Base-by-base conservation (phyloP, 2,888 invertebrate species). In the Aphidius colemani region DNA sequence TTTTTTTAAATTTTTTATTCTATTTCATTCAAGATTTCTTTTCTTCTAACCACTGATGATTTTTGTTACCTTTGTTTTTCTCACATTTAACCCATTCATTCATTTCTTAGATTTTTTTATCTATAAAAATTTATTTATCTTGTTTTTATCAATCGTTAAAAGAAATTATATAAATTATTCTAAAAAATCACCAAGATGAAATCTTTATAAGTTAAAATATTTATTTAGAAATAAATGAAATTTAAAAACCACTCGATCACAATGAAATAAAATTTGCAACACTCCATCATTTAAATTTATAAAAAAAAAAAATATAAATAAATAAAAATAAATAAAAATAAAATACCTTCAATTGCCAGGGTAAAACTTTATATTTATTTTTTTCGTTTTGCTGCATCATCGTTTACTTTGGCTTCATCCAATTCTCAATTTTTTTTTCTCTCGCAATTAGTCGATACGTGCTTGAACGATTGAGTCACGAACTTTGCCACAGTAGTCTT, bases 381-480 rank as follows among this genome's bases (percentile, higher is more conserved):
- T 11, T 50, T 50, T 18, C 13, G 13, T 18, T 13, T 50, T 50
- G 18, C 18, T 18, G 11, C 18, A 50, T 50, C 18, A 18, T 50
- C 50, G 13, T 18, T 50, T 50, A 30, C 5, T 30, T 30, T 30
- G 30, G 30, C 51, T 43, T 53, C 53, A 18, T 18, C 13, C 13
- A 11, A 40, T 53, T 43, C 11, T 45, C 46, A 46, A 39, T 57
- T 57, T 57, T 57, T 57, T 46, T 46, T 60, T 67, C 66, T 66
- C 64, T 67, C 64, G 74, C 74, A 76, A 76, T 76, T 75, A 76
- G 70, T 61, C 53, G 64, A 71, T 74, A 75, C 71, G 74, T 76
- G 72, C 72, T 71, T 70, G 71, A 66, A 69, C 71, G 75, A 76
- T 76, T 75, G 75, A 75, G 75, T 75, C 75, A 76, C 72, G 73